Conservation (phyloP, 2,797 vertebrate genomes). For the Diceros bicornis region DNA sequence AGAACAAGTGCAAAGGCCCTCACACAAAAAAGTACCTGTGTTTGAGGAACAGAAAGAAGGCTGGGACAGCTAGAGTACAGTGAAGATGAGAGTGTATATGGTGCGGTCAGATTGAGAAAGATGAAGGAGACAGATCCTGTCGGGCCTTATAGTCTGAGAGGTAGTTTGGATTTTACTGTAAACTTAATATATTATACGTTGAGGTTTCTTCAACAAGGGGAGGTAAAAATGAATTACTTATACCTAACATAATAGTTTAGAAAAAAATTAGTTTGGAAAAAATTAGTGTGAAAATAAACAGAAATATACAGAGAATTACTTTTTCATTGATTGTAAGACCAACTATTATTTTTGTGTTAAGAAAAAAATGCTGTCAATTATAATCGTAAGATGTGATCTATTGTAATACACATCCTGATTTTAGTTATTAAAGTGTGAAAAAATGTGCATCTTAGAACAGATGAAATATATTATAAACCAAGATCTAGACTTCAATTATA, state of each 20-base stretch:
- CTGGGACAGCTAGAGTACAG: background rate
- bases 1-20: background rate
- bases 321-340: background rate
- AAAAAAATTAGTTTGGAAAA: background rate
- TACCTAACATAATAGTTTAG: background rate
- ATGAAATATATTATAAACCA: background rate
- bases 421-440: background rate
- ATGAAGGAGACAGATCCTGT: background rate
- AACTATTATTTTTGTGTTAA: background rate
- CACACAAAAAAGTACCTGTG: background rate
- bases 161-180: background rate
- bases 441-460: background rate
- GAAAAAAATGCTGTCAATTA: background rate
- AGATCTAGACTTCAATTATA: background rate
- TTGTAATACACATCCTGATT: background rate
- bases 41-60: background rate
- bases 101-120: background rate
- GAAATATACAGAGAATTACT: background rate
- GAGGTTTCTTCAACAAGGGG: background rate
- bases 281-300: background rate
- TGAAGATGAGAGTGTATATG: background rate
- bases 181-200: background rate
- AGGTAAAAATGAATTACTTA: background rate
- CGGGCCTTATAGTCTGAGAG: background rate
- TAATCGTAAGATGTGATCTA: background rate